These are phyloP conservation scores for Automeris io DNA, from an alignment of 2,888 invertebrate species.

Conservation along the genomic window DNA sequence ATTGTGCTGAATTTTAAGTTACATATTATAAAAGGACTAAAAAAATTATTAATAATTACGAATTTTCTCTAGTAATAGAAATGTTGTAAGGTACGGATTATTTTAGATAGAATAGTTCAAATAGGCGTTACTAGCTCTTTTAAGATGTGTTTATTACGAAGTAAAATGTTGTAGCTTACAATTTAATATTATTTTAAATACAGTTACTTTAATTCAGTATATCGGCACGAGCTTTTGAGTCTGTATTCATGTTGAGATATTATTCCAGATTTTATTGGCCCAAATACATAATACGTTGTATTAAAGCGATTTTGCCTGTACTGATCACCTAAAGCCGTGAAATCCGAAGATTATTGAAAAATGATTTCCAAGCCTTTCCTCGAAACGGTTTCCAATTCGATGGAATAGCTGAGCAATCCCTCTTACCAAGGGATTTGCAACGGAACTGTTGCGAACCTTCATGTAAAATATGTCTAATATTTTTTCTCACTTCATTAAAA, in stretches of 20 bases:
- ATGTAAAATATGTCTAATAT: constrained; percentile 28
- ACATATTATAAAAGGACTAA: neutral
- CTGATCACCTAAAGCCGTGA: constrained; percentile 11
- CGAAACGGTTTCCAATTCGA: constrained; percentile 43
- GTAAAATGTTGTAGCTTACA: too few species aligned
- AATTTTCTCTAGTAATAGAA: neutral
- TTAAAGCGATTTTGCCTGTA: constrained; percentile 1
- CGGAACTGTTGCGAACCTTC: constrained; percentile 19
- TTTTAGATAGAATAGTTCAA: too few species aligned
- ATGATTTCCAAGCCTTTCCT: constrained; percentile 35
- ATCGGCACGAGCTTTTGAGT: neutral
- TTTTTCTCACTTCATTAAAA: too few species aligned
- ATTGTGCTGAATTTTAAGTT: neutral
- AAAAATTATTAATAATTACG: neutral
- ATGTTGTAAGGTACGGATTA: too few species aligned
- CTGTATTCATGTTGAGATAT: neutral
- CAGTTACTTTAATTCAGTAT: too few species aligned
- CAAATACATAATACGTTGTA: neutral
- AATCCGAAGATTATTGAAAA: constrained; percentile 55
- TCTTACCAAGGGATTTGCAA: constrained; percentile 26
- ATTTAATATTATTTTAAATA: too few species aligned
- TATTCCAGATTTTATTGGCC: neutral
- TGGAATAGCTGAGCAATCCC: constrained; percentile 40
- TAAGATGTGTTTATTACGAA: too few species aligned
- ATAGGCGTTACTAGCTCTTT: too few species aligned